These are phyloP conservation scores for Lepidotrigona ventralis DNA, from an alignment of 1,140 invertebrate genomes.

Conservation along the genomic window DNA sequence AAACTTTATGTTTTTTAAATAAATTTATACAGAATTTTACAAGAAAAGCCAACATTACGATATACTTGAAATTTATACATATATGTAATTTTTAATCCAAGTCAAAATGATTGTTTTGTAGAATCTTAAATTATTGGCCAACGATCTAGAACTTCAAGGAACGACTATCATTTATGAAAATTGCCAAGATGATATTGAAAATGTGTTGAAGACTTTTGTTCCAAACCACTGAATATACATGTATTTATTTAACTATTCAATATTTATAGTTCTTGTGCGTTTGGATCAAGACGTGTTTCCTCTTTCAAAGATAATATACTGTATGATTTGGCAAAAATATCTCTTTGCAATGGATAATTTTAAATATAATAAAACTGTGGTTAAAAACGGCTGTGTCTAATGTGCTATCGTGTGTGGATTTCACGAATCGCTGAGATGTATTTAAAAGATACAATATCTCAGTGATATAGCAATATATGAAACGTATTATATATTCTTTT, in stretches of 20 bases:
- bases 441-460: not conserved
- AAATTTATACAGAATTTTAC: too few relatives aligned
- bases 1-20: too few relatives aligned
- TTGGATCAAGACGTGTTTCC: too few relatives aligned
- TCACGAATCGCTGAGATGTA: not conserved
- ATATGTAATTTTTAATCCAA: too few relatives aligned
- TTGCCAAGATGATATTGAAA: constrained; percentile 48
- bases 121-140: constrained; percentile 67
- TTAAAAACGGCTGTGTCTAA: not conserved
- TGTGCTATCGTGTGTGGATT: not conserved
- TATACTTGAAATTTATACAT: not conserved
- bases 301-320: not conserved
- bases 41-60: not conserved
- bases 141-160: constrained; percentile 61
- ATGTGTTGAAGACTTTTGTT: constrained; percentile 54
- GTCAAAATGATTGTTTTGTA: constrained; percentile 34
- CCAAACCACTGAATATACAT: constrained; percentile 57
- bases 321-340: not conserved
- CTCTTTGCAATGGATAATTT: not conserved
- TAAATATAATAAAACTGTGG: not conserved
- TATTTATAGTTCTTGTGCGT: not conserved
- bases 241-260: not conserved
- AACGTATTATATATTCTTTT: too few relatives aligned
- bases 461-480: not conserved
- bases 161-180: constrained; percentile 62